phyloP scores from a whole-genome alignment of 1,140 invertebrate genomes.

The Matsumurasca onukii region DNA sequence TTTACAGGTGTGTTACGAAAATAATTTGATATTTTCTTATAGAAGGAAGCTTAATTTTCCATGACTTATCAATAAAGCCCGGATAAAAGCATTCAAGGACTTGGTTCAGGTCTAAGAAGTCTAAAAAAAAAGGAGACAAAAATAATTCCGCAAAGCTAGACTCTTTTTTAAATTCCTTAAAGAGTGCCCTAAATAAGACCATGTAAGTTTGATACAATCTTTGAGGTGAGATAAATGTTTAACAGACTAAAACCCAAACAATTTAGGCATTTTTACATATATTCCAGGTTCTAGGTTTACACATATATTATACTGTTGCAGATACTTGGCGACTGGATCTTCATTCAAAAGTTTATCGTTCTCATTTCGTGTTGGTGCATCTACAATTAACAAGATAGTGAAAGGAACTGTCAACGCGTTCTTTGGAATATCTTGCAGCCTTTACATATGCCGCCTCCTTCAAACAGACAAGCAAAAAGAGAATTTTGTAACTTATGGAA shows the following conservation, averaged over 20 bases:
- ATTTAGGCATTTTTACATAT: not conserved
- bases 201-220: conserved; percentile 2
- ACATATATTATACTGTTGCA: conserved; percentile 11
- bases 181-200: conserved; percentile 5
- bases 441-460: conserved; percentile 6
- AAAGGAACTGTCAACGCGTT: not conserved
- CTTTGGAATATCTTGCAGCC: conserved; percentile 21
- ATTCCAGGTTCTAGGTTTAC: conserved; percentile 5
- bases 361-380: conserved; percentile 19
- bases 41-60: too few species aligned
- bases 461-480: conserved; percentile 22
- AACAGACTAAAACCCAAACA: conserved; percentile 5
- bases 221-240: conserved; percentile 6
- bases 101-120: too few species aligned
- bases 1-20: too few species aligned
- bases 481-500: conserved; percentile 28
- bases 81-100: too few species aligned
- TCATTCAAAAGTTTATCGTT: conserved; percentile 22
- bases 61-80: too few species aligned
- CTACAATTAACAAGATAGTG: conserved; percentile 16
- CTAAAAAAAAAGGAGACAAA: too few species aligned
- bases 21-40: too few species aligned
- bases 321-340: conserved; percentile 16
- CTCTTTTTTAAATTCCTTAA: not conserved
- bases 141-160: too few species aligned